Evolutionary conservation across 2,888 invertebrate genomes (phyloP).

Genomic region (Drosophila neotestacea): DNA sequence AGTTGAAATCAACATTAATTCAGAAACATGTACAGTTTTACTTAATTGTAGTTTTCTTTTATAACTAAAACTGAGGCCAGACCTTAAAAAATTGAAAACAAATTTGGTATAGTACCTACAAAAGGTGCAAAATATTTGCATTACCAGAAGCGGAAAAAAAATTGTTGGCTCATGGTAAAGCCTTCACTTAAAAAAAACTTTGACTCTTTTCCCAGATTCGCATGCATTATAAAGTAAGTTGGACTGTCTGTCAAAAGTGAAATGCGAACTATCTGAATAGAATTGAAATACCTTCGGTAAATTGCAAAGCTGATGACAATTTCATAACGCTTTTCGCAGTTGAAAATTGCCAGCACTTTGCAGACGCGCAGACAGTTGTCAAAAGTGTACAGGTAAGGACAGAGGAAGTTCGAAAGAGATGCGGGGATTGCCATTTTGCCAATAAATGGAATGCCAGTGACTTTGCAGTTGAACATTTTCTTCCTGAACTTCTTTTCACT

Average conservation of each 20-base stretch:
- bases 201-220: not conserved
- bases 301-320: slow-evolving; percentile 34
- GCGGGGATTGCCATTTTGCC: slow-evolving; percentile 48
- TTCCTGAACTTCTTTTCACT: slow-evolving; percentile 25
- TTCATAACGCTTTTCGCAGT: slow-evolving; percentile 26
- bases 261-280: slow-evolving; percentile 9
- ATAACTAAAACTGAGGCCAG: too few relatives aligned
- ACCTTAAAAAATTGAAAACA: not conserved
- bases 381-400: slow-evolving; percentile 5
- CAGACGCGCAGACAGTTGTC: slow-evolving; percentile 38
- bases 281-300: slow-evolving; percentile 24
- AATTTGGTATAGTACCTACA: not conserved
- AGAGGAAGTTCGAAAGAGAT: not conserved
- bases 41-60: too few relatives aligned
- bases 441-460: slow-evolving; percentile 51
- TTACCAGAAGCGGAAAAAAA: not conserved
- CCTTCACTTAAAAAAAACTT: not conserved
- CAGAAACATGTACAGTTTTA: not conserved
- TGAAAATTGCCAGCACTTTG: slow-evolving; percentile 34
- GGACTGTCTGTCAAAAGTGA: slow-evolving; percentile 7
- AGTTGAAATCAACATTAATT: too few relatives aligned
- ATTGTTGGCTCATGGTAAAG: not conserved
- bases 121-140: not conserved
- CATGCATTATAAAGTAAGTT: slow-evolving; percentile 5
- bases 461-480: slow-evolving; percentile 32